Conservation (phyloP, 2,113 vertebrate species). For the Arenaria interpres region DNA sequence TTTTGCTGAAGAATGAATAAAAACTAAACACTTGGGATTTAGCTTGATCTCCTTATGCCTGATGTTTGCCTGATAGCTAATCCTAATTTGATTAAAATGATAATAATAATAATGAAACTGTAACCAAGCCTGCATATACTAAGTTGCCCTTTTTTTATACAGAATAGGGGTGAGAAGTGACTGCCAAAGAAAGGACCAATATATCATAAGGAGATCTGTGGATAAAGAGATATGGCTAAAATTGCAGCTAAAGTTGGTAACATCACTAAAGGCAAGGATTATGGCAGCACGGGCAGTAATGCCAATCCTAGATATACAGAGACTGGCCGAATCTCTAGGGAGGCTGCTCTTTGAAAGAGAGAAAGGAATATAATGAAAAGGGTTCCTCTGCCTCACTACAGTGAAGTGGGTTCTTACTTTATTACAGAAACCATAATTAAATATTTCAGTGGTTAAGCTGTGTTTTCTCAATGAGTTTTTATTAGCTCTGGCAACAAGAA, state of each 20-base stretch:
- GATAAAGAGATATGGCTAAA: not conserved
- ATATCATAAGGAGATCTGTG: conserved; percentile 8
- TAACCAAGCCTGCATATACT: not conserved
- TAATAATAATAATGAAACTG: conserved; percentile 12
- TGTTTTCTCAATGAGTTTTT: not conserved
- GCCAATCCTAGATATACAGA: not conserved
- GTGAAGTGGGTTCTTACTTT: not conserved
- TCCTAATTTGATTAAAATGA: conserved; percentile 58
- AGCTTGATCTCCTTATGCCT: conserved; percentile 5
- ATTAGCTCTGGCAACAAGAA: not conserved
- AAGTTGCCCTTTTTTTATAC: not conserved
- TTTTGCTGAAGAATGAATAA: conserved; percentile 20
- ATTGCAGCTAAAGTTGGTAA: not conserved
- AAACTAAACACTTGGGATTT: not conserved
- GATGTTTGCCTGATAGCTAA: conserved; percentile 7
- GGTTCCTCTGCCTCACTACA: not conserved
- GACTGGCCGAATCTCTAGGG: not conserved
- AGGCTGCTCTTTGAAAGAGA: not conserved
- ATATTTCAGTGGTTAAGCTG: not conserved
- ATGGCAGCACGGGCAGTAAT: not conserved
- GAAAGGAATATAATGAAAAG: not conserved
- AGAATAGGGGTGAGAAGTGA: not conserved
- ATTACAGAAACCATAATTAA: not conserved
- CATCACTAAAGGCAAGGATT: conserved; percentile 29
- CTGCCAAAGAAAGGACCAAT: not conserved